These are phyloP conservation scores for Exephanes ischioxanthus DNA, from an alignment of 2,888 invertebrate species.

Conservation along the genomic window DNA sequence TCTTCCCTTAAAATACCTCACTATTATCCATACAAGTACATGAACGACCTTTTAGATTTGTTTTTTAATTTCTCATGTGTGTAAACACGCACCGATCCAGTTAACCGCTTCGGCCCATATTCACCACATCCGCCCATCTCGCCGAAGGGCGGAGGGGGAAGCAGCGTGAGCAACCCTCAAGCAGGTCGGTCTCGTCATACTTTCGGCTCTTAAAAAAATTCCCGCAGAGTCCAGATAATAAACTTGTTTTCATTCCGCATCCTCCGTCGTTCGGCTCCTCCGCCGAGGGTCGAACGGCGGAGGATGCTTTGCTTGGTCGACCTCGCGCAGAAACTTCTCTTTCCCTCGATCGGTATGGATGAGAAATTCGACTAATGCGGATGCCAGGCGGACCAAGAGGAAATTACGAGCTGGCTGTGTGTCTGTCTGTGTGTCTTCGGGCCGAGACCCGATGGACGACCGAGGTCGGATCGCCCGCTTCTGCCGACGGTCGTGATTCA, in stretches of 20 bases:
- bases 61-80: too few species aligned
- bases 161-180: not conserved
- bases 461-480: constrained; percentile 30
- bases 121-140: too few species aligned
- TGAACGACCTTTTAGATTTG: too few species aligned
- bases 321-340: constrained; percentile 53
- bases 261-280: constrained; percentile 27
- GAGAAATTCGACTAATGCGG: constrained; percentile 70
- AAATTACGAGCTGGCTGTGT: constrained; percentile 64
- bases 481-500: constrained; percentile 65
- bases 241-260: constrained; percentile 67
- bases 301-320: constrained; percentile 52
- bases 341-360: constrained; percentile 36
- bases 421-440: too few species aligned
- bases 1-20: too few species aligned
- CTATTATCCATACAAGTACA: too few species aligned
- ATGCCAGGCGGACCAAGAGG: constrained; percentile 62
- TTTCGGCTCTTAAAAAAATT: constrained; percentile 38
- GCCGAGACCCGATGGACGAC: constrained; percentile 27
- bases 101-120: too few species aligned
- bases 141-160: not conserved
- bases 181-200: constrained; percentile 18
- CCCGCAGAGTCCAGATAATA: constrained; percentile 56
- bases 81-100: too few species aligned
- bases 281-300: constrained; percentile 27